Conservation (phyloP, 53 echinoderm and acorn worm genomes). For the Paracentrotus lividus region DNA sequence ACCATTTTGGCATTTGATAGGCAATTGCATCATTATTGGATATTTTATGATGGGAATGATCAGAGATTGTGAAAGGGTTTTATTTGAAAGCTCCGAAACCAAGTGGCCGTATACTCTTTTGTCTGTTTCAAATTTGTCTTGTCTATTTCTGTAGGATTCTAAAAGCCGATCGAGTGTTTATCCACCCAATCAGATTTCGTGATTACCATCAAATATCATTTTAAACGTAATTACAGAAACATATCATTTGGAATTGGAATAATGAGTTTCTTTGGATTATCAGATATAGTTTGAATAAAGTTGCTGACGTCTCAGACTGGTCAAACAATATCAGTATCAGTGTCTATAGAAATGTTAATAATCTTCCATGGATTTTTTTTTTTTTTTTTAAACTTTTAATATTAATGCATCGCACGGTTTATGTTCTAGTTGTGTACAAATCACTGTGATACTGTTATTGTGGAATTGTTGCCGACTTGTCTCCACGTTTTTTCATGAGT, state of each 20-base stretch:
- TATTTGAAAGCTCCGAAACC: background rate
- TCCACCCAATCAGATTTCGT: background rate
- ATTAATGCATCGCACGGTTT: too few relatives aligned
- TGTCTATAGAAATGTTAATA: too few relatives aligned
- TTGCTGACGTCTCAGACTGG: background rate
- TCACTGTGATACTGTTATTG: background rate
- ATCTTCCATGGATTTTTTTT: too few relatives aligned
- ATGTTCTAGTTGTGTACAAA: too few relatives aligned
- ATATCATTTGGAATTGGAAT: background rate
- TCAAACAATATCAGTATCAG: background rate
- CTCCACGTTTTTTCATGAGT: background rate
- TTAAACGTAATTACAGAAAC: background rate
- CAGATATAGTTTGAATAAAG: background rate
- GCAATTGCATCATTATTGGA: too few relatives aligned
- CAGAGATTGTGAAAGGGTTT: background rate
- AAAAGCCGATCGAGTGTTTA: too few relatives aligned
- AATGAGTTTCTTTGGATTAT: background rate
- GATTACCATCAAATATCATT: background rate
- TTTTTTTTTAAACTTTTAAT: too few relatives aligned
- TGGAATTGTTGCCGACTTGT: background rate
- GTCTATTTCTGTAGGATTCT: too few relatives aligned
- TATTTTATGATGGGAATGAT: background rate
- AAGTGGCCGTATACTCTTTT: background rate
- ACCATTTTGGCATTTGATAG: too few relatives aligned
- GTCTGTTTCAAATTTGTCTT: background rate